phyloP scores from a whole-genome alignment of 1,140 invertebrate species.

The Saccostrea cuccullata region DNA sequence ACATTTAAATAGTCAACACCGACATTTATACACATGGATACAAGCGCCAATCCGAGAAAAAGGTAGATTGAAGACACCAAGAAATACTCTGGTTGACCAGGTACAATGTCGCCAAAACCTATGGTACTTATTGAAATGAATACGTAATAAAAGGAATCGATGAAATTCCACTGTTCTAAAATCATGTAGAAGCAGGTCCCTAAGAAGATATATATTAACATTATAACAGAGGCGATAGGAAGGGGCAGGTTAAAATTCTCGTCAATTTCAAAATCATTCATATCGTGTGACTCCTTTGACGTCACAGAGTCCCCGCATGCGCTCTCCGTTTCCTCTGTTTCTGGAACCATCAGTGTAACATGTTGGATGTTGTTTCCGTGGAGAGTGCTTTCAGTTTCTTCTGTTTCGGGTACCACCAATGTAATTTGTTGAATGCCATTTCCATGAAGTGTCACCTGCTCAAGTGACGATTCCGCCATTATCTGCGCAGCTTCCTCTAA shows the following conservation, averaged over 20 bases:
- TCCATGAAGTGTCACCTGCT: slow-evolving; percentile 2
- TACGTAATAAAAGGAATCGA: slow-evolving; percentile 96
- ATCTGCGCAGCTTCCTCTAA: neutral
- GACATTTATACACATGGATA: slow-evolving; percentile 96
- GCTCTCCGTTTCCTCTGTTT: slow-evolving; percentile 36
- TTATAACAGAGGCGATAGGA: slow-evolving; percentile 88
- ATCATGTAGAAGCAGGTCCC: slow-evolving; percentile 88
- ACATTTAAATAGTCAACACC: slow-evolving; percentile 80
- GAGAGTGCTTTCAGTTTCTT: slow-evolving; percentile 20
- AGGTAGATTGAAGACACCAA: slow-evolving; percentile 93
- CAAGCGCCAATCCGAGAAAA: slow-evolving; percentile 94
- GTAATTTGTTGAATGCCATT: slow-evolving; percentile 9
- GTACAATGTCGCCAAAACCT: slow-evolving; percentile 93
- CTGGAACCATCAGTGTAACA: neutral
- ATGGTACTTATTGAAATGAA: slow-evolving; percentile 87
- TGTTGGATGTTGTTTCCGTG: neutral
- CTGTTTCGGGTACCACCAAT: neutral
- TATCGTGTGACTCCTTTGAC: slow-evolving; percentile 45
- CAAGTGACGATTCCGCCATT: slow-evolving; percentile 4
- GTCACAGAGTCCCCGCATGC: slow-evolving; percentile 6
- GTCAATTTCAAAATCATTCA: slow-evolving; percentile 81
- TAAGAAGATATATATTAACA: slow-evolving; percentile 90
- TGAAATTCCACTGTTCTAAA: slow-evolving; percentile 87
- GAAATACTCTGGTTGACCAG: slow-evolving; percentile 92
- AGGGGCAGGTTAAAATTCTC: slow-evolving; percentile 96